Evolutionary conservation across 2,797 vertebrate species (phyloP).

Genomic region (Lutjanus argentimaculatus): DNA sequence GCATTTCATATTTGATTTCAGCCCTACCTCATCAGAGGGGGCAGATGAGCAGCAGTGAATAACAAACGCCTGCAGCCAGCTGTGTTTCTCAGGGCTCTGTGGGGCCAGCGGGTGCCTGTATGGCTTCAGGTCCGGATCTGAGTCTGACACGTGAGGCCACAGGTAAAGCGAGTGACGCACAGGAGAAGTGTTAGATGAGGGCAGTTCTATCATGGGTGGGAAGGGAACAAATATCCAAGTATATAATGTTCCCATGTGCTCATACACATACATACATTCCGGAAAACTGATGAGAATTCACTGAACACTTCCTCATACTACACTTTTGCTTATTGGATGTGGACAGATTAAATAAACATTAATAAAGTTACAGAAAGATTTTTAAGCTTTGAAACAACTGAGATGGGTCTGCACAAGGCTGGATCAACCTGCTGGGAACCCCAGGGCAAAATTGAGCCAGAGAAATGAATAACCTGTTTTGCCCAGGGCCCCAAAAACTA

Average conservation of each 20-base stretch:
- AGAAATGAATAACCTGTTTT: background rate
- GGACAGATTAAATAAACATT: background rate
- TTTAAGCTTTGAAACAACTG: background rate
- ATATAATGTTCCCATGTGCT: conserved; percentile 8
- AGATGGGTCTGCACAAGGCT: background rate
- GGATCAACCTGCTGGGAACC: background rate
- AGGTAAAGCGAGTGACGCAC: conserved; percentile 33
- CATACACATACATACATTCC: background rate
- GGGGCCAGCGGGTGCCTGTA: background rate
- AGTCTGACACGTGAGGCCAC: conserved; percentile 55
- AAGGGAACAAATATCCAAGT: conserved; percentile 17
- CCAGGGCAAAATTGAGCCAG: background rate
- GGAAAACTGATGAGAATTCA: background rate
- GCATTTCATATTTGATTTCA: conserved; percentile 79
- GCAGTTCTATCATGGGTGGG: background rate
- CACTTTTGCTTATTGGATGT: background rate
- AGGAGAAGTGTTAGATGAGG: conserved; percentile 15
- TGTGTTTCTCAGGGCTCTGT: conserved; percentile 36
- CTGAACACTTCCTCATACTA: background rate
- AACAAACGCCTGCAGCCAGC: conserved; percentile 47
- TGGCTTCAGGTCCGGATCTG: conserved; percentile 17
- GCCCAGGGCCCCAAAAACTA: background rate
- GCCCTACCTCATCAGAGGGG: conserved; percentile 57
- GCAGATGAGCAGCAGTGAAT: conserved; percentile 43
- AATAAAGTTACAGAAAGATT: background rate